Evolutionary conservation across 2,888 invertebrate genomes (phyloP), one percentile per base, ranked within the genome.

Genomic region (Lymantria monacha): DNA sequence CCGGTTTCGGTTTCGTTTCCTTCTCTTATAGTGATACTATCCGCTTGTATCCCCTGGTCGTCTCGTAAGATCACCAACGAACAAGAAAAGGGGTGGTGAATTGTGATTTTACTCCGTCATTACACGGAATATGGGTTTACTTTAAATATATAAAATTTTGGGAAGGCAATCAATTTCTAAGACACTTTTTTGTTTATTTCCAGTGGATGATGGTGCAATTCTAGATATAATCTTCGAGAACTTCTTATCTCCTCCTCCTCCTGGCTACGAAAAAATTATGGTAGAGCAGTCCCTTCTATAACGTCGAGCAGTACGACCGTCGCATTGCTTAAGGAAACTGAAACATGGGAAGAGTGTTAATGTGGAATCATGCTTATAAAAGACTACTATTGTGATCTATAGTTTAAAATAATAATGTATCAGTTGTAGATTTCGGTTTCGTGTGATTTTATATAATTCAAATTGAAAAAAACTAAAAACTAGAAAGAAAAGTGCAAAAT

Each of bases 191-290:
- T 44, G 1, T 40, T 44, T 37, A 43, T 15, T 74, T 94, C 52
- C 92, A 97, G 99, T 99, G 74, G 99, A 99, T 75, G 98, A 99
- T 81, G 99, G 99, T 63, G 99, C 99, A 30, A 98, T 99, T 68
- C 83, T 99, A 87, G 99, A 99, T 85, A 95, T 98, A 61, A 95
- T 97, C 72, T 94, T 99, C 81, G 97, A 97, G 68, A 96, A 96
- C 78, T 98, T 99, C 82, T 93, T 94, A 62, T 95, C 96, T 78
- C 93, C 95, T 0, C 95, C 96, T 37, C 96, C 97, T 0, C 91
- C 94, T 46, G 99, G 98, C 38, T 99, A 96, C 79, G 98, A 98
- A 71, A 96, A 96, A 85, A 98, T 99, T 63, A 97, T 99, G 96
- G 93, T 98, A 57, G 99, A 99, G 84, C 98, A 99, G 83, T 98